Base-by-base conservation (phyloP, 2,888 invertebrate genomes). In the Melieria crassipennis region DNA sequence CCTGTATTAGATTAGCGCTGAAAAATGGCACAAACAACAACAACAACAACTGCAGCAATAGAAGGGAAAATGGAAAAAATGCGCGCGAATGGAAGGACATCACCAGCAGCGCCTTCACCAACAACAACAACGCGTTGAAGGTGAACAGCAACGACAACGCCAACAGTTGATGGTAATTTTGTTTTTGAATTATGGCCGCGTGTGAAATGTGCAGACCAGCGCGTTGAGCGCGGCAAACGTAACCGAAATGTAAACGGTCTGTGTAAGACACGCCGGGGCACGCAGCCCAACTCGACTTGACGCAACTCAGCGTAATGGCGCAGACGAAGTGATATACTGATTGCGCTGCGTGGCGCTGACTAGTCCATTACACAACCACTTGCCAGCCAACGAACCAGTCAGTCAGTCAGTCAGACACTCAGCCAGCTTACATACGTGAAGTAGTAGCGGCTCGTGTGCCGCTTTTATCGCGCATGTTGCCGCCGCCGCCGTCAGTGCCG, bases 161-260 rank as follows among this genome's bases (percentile, higher is more conserved):
- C 57, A 60, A 52, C 67, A 58, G 60, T n/a, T 48, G 67, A 50
- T 60, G 52, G 60, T 60, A 60, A 67, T 67, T 67, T 67, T 45
- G 60, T 60, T 67, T 45, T 30, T 50, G 60, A 67, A 67, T 67
- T 67, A 67, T 61, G 52, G 52, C 67, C 50, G 57, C 60, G 48
- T 60, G 52, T 67, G 60, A 61, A 61, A 67, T 60, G 61, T 61
- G 67, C 60, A 60, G 67, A 67, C 60, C 60, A 30, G 9, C 30
- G 30, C 46, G 10, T 10, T 4, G 47, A 13, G 13, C 9, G 55
- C 11, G 13, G 10, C 9, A 50, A 67, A 61, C 60, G 60, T 60
- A 67, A 67, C 67, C 50, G 61, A 67, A 67, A 60, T 67, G 61
- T 9, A 60, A 61, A 67, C 56, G 4, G 9, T 16, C 30, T 56